Evolutionary conservation across 2,113 vertebrate genomes (phyloP), one percentile per base, ranked within the genome.

Genomic region (Amazona guildingii): DNA sequence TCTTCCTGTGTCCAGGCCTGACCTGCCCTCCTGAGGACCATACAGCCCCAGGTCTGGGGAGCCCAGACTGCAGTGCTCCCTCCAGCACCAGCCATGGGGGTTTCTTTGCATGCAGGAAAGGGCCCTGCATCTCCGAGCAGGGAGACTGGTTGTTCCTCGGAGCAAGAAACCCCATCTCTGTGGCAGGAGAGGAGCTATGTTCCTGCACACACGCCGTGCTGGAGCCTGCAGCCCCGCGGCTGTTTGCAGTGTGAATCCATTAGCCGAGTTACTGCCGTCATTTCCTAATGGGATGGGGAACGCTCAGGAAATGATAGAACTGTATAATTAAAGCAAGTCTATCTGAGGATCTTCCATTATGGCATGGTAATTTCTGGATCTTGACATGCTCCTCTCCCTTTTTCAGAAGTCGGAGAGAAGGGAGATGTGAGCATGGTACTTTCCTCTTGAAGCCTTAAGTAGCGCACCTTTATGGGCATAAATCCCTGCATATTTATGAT

Each of bases 251-350:
- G 20, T 46, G 48, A 83, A 70, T 74, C 93, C 80, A 61, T 97
- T 92, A 93, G 88, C 97, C 94, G 97, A 97, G 95, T 97, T 98
- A 96, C 78, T 86, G 96, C 77, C 28, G 43, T 97, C 69, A 97
- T 97, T 97, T 97, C 96, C 95, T 97, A 97, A 97, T 93, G 86
- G 90, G 86, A 95, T 28, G 44, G 92, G 86, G 88, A 95, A 79
- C 17, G 14, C 20, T 90, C 90, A 93, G 97, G 97, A 96, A 96
- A 97, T 97, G 97, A 96, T 92, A 83, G 11, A 96, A 94, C 80
- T 97, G 80, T 97, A 61, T 97, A 97, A 98, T 97, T 98, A 98
- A 97, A 97, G 73, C 55, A 82, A 94, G 95, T 94, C 96, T 97
- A 92, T 96, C 94, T 88, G 67, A 96, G 95, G 88, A 94, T 97